Percentiles rank a stretch among this genome's conserved stretches.
Conservation (phyloP, 2,797 vertebrate species). For the Artibeus lituratus region DNA sequence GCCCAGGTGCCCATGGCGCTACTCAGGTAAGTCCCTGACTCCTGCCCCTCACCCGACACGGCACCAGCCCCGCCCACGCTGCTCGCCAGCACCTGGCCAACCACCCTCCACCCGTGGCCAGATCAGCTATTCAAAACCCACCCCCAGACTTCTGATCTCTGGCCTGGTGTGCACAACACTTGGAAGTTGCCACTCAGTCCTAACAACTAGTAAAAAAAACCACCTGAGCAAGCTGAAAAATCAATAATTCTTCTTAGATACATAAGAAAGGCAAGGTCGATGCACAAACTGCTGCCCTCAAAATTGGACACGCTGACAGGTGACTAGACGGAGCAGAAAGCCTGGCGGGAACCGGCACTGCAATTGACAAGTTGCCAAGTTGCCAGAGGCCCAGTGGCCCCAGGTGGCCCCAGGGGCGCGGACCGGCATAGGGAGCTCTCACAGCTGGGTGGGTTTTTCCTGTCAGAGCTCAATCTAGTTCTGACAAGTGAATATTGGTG, state of each 20-base stretch:
- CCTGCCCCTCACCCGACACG: fast-evolving
- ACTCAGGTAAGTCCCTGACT: fast-evolving
- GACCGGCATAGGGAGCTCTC: fast-evolving
- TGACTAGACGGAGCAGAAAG: not conserved
- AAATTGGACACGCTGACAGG: not conserved
- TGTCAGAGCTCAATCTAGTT: not conserved
- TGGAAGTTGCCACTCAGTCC: not conserved
- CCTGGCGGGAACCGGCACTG: fast-evolving
- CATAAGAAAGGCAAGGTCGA: not conserved
- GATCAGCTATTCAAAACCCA: fast-evolving
- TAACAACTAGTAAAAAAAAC: not conserved
- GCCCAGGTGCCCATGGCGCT: not conserved
- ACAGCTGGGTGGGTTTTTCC: fast-evolving
- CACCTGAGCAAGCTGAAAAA: not conserved
- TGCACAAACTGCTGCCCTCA: not conserved
- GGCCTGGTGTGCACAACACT: not conserved
- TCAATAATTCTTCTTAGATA: not conserved
- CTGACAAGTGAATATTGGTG: not conserved
- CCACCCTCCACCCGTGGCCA: fast-evolving
- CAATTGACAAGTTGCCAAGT: fast-evolving
- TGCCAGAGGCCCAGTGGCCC: not conserved
- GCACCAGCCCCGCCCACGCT: not conserved
- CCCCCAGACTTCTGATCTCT: no score
- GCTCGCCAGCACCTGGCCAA: not conserved
- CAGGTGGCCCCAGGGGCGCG: no score